A percentile compares a stretch with the other conserved stretches of the same genome.
Conservation (phyloP, 2,797 vertebrate species). For the Rhynchotus rufescens region DNA sequence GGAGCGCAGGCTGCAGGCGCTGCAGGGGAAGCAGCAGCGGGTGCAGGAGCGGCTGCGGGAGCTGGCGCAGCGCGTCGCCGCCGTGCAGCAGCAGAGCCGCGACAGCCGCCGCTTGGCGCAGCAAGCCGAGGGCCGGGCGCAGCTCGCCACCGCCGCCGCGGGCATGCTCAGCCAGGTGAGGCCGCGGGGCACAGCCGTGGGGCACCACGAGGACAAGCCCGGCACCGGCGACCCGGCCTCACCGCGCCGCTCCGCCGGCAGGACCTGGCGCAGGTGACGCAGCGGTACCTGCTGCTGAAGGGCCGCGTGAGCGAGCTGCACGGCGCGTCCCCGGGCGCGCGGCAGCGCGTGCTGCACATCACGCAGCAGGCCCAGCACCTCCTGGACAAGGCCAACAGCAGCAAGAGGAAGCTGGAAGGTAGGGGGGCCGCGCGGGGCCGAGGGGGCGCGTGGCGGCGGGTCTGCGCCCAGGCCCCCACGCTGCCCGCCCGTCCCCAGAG, state of each 20-base stretch:
- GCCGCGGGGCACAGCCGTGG: neutral
- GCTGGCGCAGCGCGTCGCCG: constrained; percentile 74
- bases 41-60: constrained; percentile 79
- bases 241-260: neutral
- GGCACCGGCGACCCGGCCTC: rapidly evolving
- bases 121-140: constrained; percentile 75
- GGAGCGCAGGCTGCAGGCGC: constrained; percentile 65
- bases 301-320: constrained; percentile 76
- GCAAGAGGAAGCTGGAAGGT: constrained; percentile 83
- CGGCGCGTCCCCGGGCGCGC: constrained; percentile 43
- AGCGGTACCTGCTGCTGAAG: constrained; percentile 78
- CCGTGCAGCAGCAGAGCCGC: constrained; percentile 77
- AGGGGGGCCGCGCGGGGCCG: neutral
- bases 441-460: no score
- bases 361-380: constrained; percentile 83
- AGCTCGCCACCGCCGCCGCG: constrained; percentile 73
- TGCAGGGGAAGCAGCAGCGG: constrained; percentile 81
- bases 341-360: constrained; percentile 76
- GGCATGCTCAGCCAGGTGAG: constrained; percentile 80
- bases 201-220: rapidly evolving
- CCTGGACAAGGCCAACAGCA: constrained; percentile 80
- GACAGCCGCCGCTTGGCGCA: constrained; percentile 76
- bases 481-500: constrained; percentile 50
- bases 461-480: neutral
- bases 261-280: constrained; percentile 33